Evolutionary conservation across 1,140 invertebrate species (phyloP), one percentile per base, ranked within the genome.

Genomic region (Drosophila ercepeae): DNA sequence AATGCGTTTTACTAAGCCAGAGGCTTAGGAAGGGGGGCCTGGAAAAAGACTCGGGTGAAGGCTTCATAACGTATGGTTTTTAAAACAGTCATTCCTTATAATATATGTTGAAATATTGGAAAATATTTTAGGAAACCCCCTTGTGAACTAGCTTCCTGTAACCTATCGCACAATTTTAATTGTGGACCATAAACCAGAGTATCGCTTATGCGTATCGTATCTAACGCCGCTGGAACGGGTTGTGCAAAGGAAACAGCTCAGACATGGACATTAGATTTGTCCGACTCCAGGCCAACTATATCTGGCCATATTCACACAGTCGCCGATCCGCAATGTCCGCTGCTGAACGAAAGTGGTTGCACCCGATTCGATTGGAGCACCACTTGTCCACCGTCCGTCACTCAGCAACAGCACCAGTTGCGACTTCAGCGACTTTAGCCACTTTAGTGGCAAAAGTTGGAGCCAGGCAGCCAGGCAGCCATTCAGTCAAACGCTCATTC

Each of bases 321-420:
- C 73, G 48, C 18, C 50, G 44, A 53, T 41, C 71, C 27, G 11
- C 49, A 29, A 70, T 70, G 81, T 79, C 82, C 81, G 82, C 55
- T 64, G 54, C 48, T 60, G 46, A 88, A 81, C 57, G 77, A 86
- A 86, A 86, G 81, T 86, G 77, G 81, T 75, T 70, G 63, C 81
- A 88, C 82, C 76, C 84, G 81, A 86, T 86, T 77, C 46, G 36
- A 39, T 39, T 42, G 7, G 49, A 70, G 73, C 76, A 59, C 57
- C 69, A 81, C 72, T 84, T 84, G 81, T 84, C 81, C 72, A 59
- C 71, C 72, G 68, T 88, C 82, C 75, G 81, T 88, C 77, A 81
- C 67, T 83, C 63, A 27, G 29, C 36, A 27, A 27, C 7, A 45
- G 18, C 61, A 61, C 18, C 42, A 49, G 27, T 68, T 51, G 53